Evolutionary conservation across 1,140 invertebrate genomes (phyloP).

Genomic region (Lordiphosa collinella): DNA sequence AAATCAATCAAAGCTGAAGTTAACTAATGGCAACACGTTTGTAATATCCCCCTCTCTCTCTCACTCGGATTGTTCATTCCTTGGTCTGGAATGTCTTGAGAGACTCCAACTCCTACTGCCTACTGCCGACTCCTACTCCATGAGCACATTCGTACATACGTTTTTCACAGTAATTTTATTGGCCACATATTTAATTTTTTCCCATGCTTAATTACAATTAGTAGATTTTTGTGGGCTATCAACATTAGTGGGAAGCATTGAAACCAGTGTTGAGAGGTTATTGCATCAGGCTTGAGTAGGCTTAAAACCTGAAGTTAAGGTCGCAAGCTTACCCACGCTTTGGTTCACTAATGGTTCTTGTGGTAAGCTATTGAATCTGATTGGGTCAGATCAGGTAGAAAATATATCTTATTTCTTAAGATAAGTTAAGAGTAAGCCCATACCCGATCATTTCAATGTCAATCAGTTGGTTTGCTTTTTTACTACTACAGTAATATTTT

Average conservation of each 20-base stretch:
- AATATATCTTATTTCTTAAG: no score
- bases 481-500: no score
- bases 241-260: conserved; percentile 23
- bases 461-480: no score
- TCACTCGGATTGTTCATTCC: conserved; percentile 17
- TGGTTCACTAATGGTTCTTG: no score
- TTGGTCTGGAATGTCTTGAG: conserved; percentile 46
- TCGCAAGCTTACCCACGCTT: no score
- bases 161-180: conserved; percentile 49
- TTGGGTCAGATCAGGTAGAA: no score
- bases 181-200: conserved; percentile 42
- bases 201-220: conserved; percentile 76
- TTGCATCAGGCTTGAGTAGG: no score
- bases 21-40: conserved; percentile 80
- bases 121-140: conserved; percentile 18
- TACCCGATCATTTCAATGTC: no score
- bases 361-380: no score
- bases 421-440: no score
- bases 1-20: conserved; percentile 80
- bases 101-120: conserved; percentile 9
- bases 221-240: conserved; percentile 44
- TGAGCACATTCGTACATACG: conserved; percentile 18
- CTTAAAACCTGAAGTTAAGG: no score
- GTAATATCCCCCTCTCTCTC: conserved; percentile 55
- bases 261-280: not conserved